phyloP scores from a whole-genome alignment of 1,140 invertebrate genomes.

The Drosophila serrata region DNA sequence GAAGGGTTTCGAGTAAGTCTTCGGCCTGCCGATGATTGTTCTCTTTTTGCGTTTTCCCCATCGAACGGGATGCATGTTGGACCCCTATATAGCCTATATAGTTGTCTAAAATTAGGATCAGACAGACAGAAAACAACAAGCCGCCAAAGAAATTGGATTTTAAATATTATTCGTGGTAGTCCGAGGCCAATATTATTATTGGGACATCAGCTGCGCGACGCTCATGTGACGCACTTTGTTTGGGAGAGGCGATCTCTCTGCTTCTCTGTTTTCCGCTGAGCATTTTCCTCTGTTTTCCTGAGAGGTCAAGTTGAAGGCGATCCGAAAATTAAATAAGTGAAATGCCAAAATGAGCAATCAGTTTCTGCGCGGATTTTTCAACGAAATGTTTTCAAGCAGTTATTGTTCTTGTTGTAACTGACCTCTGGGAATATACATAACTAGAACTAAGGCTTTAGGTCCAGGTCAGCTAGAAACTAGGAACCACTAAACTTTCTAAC shows the following conservation, averaged over 20 bases:
- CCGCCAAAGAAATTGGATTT: slow-evolving; percentile 21
- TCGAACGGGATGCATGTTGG: not conserved
- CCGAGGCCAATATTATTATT: slow-evolving; percentile 34
- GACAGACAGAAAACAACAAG: slow-evolving; percentile 21
- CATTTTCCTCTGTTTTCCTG: slow-evolving; percentile 48
- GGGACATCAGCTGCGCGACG: slow-evolving; percentile 26
- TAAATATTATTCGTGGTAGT: slow-evolving; percentile 10
- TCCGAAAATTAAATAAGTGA: slow-evolving; percentile 38
- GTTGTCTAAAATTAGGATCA: slow-evolving; percentile 33
- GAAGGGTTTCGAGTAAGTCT: not conserved
- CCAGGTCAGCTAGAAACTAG: not conserved
- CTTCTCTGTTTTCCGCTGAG: slow-evolving; percentile 11
- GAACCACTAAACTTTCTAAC: not conserved
- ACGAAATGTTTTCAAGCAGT: slow-evolving; percentile 55
- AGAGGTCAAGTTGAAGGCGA: slow-evolving; percentile 79
- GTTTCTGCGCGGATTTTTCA: slow-evolving; percentile 67
- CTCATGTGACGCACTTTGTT: slow-evolving; percentile 43
- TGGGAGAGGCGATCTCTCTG: not conserved
- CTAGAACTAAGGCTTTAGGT: not conserved
- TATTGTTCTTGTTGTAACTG: slow-evolving; percentile 23
- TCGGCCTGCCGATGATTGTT: not conserved
- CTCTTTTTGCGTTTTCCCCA: not conserved
- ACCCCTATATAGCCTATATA: slow-evolving; percentile 1
- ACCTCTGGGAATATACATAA: not conserved
- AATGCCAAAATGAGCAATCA: slow-evolving; percentile 57